Evolutionary conservation across 2,888 invertebrate genomes (phyloP).

Genomic region (Yponomeuta sedellus): DNA sequence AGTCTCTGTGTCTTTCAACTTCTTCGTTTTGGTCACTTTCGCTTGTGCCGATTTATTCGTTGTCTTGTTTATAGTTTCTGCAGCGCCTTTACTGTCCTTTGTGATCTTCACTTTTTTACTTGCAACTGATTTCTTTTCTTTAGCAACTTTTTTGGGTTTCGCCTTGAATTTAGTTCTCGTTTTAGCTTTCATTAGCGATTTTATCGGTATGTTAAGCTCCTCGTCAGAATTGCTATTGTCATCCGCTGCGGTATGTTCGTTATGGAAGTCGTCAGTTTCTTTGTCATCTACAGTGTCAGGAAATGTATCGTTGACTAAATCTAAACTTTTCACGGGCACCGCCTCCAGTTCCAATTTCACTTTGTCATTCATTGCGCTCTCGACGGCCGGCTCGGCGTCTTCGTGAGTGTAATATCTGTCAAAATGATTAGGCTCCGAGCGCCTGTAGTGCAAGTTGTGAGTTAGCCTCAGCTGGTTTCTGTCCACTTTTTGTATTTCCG

Average conservation of each 20-base stretch:
- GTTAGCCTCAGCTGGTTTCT: neutral
- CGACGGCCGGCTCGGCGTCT: neutral
- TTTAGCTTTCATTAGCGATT: neutral
- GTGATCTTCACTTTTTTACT: neutral
- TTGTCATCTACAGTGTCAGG: neutral
- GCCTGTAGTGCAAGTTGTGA: neutral
- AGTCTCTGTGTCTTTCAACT: conserved; percentile 4
- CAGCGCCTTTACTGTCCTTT: neutral
- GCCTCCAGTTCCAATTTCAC: conserved; percentile 6
- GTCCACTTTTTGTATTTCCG: neutral
- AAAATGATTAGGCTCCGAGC: neutral
- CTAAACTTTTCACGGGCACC: too few species aligned
- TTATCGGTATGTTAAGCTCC: neutral
- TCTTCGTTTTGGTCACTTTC: neutral
- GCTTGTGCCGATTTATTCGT: neutral
- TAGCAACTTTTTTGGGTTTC: neutral
- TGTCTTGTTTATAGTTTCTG: neutral
- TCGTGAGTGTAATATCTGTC: conserved; percentile 2
- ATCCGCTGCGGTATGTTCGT: neutral
- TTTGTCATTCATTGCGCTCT: neutral
- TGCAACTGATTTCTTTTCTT: neutral
- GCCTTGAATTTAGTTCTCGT: neutral
- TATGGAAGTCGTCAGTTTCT: neutral
- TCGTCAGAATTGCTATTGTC: neutral
- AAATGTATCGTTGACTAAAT: neutral